Percentiles rank a stretch among this genome's conserved stretches.
Conservation (phyloP, 2,113 vertebrate genomes). For the Xerus inauris region DNA sequence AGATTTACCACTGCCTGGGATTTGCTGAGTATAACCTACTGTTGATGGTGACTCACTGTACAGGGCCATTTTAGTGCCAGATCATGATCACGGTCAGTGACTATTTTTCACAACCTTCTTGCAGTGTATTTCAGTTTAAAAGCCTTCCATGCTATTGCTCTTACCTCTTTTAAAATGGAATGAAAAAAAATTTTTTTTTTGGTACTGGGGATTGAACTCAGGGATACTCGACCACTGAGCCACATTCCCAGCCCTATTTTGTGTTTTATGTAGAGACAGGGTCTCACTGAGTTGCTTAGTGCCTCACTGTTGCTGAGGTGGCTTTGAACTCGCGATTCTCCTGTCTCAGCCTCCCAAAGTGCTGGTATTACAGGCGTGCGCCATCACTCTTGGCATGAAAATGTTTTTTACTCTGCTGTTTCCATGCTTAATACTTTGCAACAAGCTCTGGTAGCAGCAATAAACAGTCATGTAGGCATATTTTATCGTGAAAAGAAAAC, state of each 20-base stretch:
- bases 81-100: background rate
- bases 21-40: background rate
- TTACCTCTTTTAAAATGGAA: slow-evolving; percentile 16
- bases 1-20: slow-evolving; percentile 51
- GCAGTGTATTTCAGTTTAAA: background rate
- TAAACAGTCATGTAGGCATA: background rate
- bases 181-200: too few relatives aligned
- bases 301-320: too few relatives aligned
- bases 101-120: background rate
- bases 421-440: slow-evolving; percentile 17
- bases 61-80: background rate
- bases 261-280: too few relatives aligned
- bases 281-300: too few relatives aligned
- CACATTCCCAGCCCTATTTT: too few relatives aligned
- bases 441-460: background rate
- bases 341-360: too few relatives aligned
- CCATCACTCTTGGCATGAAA: too few relatives aligned
- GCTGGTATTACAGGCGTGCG: too few relatives aligned
- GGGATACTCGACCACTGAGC: too few relatives aligned
- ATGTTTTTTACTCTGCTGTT: background rate
- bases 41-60: background rate
- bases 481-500: slow-evolving; percentile 1
- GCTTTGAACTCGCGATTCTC: too few relatives aligned
- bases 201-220: too few relatives aligned
- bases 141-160: background rate